Evolutionary conservation across 2,888 invertebrate genomes (phyloP).

Genomic region (Chirona hameri): DNA sequence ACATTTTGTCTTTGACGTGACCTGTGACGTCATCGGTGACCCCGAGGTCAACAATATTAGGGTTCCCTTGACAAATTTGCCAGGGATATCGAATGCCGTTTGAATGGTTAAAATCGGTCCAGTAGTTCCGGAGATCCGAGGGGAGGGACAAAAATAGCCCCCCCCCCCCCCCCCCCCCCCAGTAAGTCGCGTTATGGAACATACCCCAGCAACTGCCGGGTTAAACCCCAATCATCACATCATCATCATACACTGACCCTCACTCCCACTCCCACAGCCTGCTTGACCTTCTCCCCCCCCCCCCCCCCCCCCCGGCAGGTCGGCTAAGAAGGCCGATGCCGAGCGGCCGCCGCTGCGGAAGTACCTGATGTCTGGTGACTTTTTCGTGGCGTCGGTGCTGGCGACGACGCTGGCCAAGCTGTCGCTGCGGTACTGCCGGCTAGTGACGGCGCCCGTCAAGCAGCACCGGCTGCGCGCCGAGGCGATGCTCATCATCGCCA

Average conservation of each 20-base stretch:
- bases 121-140: too few species aligned
- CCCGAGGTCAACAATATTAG: too few species aligned
- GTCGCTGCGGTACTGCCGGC: conserved; percentile 56
- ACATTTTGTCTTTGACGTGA: too few species aligned
- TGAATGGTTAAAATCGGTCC: too few species aligned
- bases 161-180: too few species aligned
- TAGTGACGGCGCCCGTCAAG: conserved; percentile 45
- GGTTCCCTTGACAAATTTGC: too few species aligned
- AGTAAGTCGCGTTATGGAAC: too few species aligned
- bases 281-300: background rate
- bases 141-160: too few species aligned
- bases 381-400: conserved; percentile 89
- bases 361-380: conserved; percentile 90
- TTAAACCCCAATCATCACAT: too few species aligned
- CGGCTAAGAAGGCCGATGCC: conserved; percentile 56
- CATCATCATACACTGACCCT: background rate
- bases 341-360: conserved; percentile 75
- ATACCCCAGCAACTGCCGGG: too few species aligned
- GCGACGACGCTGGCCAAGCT: conserved; percentile 89
- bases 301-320: background rate
- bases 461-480: conserved; percentile 67
- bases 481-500: conserved; percentile 82
- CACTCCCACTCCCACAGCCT: background rate
- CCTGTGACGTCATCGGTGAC: too few species aligned
- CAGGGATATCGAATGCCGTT: too few species aligned